Evolutionary conservation across 2,113 vertebrate genomes (phyloP).

Genomic region (Larimichthys crocea): DNA sequence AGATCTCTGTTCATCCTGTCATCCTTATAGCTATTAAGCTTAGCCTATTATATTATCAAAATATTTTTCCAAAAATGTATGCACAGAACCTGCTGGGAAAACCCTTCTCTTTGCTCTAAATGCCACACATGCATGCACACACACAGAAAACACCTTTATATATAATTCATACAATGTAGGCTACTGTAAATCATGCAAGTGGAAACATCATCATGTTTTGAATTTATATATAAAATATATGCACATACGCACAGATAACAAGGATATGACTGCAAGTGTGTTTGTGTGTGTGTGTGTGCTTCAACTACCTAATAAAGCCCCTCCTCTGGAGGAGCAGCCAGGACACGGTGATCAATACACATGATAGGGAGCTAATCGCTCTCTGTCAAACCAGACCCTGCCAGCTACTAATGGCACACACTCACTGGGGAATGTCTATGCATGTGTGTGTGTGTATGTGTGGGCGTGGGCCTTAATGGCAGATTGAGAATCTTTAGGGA

Average conservation of each 20-base stretch:
- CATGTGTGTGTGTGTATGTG: constrained; percentile 37
- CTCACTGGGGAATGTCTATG: constrained; percentile 64
- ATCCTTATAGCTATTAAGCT: background rate
- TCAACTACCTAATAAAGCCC: constrained; percentile 64
- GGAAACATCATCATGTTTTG: background rate
- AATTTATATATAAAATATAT: constrained; percentile 8
- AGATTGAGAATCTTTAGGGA: constrained; percentile 81
- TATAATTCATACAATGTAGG: background rate
- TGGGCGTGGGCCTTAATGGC: constrained; percentile 65
- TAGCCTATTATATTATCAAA: background rate
- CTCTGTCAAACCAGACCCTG: constrained; percentile 80
- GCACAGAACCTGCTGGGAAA: background rate
- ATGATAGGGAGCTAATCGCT: constrained; percentile 86
- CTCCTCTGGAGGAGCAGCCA: constrained; percentile 66
- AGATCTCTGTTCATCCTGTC: background rate
- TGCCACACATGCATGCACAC: background rate
- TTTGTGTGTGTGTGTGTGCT: constrained; percentile 8
- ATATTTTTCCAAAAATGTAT: background rate
- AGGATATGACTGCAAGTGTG: constrained; percentile 27
- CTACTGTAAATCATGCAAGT: background rate
- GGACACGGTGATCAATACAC: constrained; percentile 83
- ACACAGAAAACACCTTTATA: background rate
- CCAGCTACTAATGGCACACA: constrained; percentile 81
- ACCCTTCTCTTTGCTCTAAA: background rate
- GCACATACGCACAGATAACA: constrained; percentile 27